Evolutionary conservation across 2,888 invertebrate genomes (phyloP).

Genomic region (Elegia similella): DNA sequence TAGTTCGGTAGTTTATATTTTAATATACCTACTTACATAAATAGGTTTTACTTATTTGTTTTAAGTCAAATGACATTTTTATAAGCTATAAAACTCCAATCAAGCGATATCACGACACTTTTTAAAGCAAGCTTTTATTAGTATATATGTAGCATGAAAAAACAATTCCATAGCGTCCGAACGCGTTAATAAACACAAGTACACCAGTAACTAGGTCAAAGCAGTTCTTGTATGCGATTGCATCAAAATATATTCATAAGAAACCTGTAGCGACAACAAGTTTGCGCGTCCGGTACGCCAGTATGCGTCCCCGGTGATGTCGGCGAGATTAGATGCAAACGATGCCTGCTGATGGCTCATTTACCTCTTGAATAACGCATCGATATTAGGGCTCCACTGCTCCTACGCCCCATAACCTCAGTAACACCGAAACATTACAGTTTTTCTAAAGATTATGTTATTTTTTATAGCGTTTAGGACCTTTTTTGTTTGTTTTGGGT

Average conservation of each 20-base stretch:
- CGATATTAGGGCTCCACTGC: slow-evolving; percentile 53
- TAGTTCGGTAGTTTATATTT: too few relatives aligned
- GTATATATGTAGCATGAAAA: too few relatives aligned
- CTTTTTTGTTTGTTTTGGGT: neutral
- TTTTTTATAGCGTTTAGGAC: slow-evolving; percentile 2
- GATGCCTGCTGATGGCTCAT: slow-evolving; percentile 74
- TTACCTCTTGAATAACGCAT: slow-evolving; percentile 75
- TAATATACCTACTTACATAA: too few relatives aligned
- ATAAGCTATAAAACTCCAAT: too few relatives aligned
- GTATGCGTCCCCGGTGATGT: slow-evolving; percentile 54
- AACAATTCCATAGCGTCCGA: slow-evolving; percentile 2
- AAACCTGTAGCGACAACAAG: slow-evolving; percentile 29
- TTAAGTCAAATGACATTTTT: too few relatives aligned
- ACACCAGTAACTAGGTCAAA: slow-evolving; percentile 6
- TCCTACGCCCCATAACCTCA: slow-evolving; percentile 32
- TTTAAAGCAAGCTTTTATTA: too few relatives aligned
- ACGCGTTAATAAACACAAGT: neutral
- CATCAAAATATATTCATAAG: neutral
- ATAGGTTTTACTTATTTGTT: too few relatives aligned
- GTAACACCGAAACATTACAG: slow-evolving; percentile 22
- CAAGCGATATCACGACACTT: too few relatives aligned
- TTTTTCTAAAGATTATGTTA: slow-evolving; percentile 13
- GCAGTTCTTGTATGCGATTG: neutral
- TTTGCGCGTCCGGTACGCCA: slow-evolving; percentile 40
- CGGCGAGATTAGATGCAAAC: slow-evolving; percentile 75